Conservation (phyloP, 2,797 vertebrate species). For the Argya squamiceps region DNA sequence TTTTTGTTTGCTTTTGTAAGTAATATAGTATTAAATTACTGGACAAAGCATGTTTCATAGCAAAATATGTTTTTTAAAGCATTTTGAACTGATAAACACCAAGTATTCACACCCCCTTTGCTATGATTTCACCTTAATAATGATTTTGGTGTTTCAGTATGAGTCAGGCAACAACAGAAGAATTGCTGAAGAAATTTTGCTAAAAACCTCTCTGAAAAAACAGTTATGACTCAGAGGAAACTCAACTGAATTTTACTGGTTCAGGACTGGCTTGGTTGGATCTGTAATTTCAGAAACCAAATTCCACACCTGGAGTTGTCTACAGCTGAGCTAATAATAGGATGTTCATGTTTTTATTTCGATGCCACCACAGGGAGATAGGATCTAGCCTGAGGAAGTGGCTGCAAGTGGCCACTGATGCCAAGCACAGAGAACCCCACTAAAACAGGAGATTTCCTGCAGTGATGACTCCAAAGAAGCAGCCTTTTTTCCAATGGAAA, state of each 20-base stretch:
- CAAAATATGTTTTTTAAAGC: background rate
- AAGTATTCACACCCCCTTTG: background rate
- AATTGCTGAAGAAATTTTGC: slow-evolving; percentile 27
- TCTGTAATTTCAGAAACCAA: slow-evolving; percentile 24
- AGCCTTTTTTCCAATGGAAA: background rate
- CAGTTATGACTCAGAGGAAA: slow-evolving; percentile 42
- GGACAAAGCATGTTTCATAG: background rate
- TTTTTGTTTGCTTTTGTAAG: background rate
- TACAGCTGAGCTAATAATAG: background rate
- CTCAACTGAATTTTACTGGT: background rate
- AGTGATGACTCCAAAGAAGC: background rate
- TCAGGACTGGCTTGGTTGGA: background rate
- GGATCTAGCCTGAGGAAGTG: background rate
- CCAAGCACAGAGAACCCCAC: background rate
- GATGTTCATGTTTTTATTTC: background rate
- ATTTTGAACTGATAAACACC: background rate
- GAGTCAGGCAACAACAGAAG: slow-evolving; percentile 42
- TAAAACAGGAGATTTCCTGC: background rate
- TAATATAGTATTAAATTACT: background rate
- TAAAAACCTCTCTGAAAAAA: slow-evolving; percentile 32
- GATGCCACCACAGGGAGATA: background rate
- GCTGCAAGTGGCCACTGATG: background rate
- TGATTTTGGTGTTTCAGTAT: slow-evolving; percentile 6
- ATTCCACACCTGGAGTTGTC: slow-evolving; percentile 23
- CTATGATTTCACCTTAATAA: background rate